Evolutionary conservation across 2,797 vertebrate species (phyloP).

Genomic region (Xiphophorus birchmanni): DNA sequence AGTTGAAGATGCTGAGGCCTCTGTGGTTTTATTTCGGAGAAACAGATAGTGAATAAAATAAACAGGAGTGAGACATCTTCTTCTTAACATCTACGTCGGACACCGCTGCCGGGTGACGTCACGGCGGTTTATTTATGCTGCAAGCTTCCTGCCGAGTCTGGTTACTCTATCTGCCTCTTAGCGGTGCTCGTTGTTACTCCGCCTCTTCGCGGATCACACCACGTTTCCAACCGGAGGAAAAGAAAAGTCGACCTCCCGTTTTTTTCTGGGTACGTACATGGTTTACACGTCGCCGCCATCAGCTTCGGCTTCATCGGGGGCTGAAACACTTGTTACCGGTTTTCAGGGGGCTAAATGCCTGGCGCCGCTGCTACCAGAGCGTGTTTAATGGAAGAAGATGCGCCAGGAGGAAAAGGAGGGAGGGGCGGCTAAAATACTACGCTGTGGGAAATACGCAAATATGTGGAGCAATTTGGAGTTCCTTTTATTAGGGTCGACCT

Average conservation of each 20-base stretch:
- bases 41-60: neutral
- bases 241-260: slow-evolving; percentile 15
- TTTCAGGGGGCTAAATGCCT: neutral
- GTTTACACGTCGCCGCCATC: neutral
- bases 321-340: neutral
- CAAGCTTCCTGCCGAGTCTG: slow-evolving; percentile 54
- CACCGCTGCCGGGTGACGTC: slow-evolving; percentile 57
- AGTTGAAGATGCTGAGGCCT: neutral
- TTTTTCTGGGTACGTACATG: slow-evolving; percentile 53
- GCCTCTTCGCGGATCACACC: slow-evolving; percentile 3
- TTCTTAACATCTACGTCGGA: slow-evolving; percentile 17
- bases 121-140: slow-evolving; percentile 39
- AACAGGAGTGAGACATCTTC: slow-evolving; percentile 46
- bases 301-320: no score
- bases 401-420: slow-evolving; percentile 15
- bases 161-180: slow-evolving; percentile 20
- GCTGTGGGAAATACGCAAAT: slow-evolving; percentile 12
- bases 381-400: slow-evolving; percentile 44
- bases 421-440: slow-evolving; percentile 6
- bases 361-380: slow-evolving; percentile 11
- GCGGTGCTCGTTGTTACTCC: slow-evolving; percentile 7
- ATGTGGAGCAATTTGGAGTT: slow-evolving; percentile 6
- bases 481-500: neutral
- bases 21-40: neutral
- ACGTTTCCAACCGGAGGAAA: slow-evolving; percentile 19